Evolutionary conservation across 2,113 vertebrate species (phyloP).

Genomic region (Phylloscopus whistleri): DNA sequence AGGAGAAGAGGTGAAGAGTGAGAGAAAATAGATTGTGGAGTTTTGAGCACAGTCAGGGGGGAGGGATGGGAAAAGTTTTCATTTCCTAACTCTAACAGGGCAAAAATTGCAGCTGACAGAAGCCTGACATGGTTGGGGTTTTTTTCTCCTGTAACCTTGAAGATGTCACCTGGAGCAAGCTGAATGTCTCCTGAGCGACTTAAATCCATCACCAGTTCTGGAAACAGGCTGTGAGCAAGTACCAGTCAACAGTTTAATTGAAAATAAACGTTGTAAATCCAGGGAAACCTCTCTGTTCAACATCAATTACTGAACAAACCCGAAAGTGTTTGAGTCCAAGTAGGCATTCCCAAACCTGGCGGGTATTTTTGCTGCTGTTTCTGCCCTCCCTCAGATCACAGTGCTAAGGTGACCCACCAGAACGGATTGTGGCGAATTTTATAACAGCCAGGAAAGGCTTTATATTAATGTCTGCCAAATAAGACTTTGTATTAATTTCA

Average conservation of each 20-base stretch:
- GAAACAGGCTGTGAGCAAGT: conserved; percentile 2
- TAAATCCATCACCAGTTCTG: not conserved
- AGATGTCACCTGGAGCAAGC: conserved; percentile 2
- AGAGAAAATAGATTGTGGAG: conserved; percentile 49
- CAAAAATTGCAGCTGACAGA: not conserved
- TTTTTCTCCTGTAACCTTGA: conserved; percentile 17
- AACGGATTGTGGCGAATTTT: not conserved
- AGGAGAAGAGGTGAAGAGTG: conserved; percentile 50
- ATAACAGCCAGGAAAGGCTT: not conserved
- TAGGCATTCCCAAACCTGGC: not conserved
- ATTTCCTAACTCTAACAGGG: conserved; percentile 14
- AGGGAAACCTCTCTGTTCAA: not conserved
- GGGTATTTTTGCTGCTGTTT: not conserved
- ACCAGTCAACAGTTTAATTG: conserved; percentile 32
- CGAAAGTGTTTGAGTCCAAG: not conserved
- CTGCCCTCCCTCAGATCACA: not conserved
- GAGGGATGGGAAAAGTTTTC: conserved; percentile 29
- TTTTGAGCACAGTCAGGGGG: conserved; percentile 10
- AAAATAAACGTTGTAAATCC: conserved; percentile 42
- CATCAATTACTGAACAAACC: not conserved
- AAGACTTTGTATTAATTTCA: conserved; percentile 11
- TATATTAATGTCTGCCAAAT: not conserved
- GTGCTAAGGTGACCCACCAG: not conserved
- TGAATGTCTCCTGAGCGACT: not conserved
- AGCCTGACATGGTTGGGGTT: fast-evolving